Conservation (phyloP, 2,888 invertebrate genomes). For the Nomada fucata region DNA sequence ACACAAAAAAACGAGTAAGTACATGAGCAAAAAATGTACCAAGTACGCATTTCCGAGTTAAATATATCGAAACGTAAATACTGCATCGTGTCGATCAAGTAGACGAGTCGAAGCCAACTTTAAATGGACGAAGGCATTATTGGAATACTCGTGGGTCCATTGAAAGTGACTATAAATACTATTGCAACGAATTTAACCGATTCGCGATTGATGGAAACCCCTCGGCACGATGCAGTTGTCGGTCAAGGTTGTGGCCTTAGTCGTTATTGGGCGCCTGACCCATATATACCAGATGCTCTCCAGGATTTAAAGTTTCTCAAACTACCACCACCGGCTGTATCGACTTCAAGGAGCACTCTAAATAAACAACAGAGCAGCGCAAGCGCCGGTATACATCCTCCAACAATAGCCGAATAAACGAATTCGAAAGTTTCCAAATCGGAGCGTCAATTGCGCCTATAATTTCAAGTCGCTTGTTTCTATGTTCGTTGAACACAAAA, state of each 20-base stretch:
- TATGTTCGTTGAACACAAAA: neutral
- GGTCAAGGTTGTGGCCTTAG: conserved; percentile 61
- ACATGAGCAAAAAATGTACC: too few species aligned
- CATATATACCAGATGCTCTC: conserved; percentile 42
- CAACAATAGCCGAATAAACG: conserved; percentile 43
- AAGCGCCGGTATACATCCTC: conserved; percentile 28
- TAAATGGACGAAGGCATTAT: neutral
- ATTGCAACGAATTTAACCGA: conserved; percentile 26
- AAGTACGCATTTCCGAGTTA: too few species aligned
- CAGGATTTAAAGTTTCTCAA: conserved; percentile 60
- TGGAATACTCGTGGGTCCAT: neutral
- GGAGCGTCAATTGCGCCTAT: neutral
- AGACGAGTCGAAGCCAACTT: neutral
- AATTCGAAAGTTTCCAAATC: conserved; percentile 12
- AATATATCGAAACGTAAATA: too few species aligned
- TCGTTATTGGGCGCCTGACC: conserved; percentile 54
- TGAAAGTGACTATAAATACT: conserved; percentile 13
- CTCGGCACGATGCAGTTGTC: conserved; percentile 27
- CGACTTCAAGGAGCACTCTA: conserved; percentile 41
- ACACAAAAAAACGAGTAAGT: too few species aligned
- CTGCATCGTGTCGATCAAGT: too few species aligned
- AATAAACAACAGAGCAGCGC: conserved; percentile 52
- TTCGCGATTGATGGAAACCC: conserved; percentile 29
- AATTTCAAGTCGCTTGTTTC: neutral
- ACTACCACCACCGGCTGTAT: conserved; percentile 34